Percentiles rank a stretch among this genome's conserved stretches.
phyloP scores from a whole-genome alignment of 2,797 vertebrate species.

The Intellagama lesueurii region DNA sequence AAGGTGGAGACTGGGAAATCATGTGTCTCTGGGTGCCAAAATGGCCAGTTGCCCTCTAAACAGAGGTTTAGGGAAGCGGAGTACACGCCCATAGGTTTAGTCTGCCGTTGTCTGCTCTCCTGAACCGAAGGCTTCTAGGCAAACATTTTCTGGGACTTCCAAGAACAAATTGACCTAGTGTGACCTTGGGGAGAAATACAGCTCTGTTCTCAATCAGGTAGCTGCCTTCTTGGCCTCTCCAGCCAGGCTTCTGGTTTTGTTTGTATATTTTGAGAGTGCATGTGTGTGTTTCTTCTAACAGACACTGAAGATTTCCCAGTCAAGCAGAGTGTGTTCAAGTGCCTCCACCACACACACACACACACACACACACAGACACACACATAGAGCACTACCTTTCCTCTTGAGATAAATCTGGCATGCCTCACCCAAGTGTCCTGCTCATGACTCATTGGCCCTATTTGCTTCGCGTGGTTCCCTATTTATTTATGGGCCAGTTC shows the following conservation, averaged over 20 bases:
- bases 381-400: background rate
- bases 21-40: too few relatives aligned
- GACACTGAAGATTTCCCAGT: background rate
- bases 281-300: too few relatives aligned
- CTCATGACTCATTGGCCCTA: conserved; percentile 11
- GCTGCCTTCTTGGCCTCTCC: background rate
- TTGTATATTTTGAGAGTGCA: background rate
- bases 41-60: conserved; percentile 2
- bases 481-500: conserved; percentile 39
- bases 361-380: too few relatives aligned
- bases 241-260: background rate
- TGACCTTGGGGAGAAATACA: background rate
- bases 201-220: background rate
- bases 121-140: conserved; percentile 12
- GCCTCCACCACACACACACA: background rate
- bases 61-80: background rate
- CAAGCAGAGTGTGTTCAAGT: background rate
- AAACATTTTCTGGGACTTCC: background rate
- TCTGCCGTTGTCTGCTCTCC: conserved; percentile 32
- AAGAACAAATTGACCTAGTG: background rate
- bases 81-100: conserved; percentile 3
- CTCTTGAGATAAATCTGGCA: background rate
- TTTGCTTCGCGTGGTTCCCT: background rate
- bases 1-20: too few relatives aligned
- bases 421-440: background rate